These are phyloP conservation scores for Strigamia transsilvanica DNA, from an alignment of 2,888 invertebrate genomes.

Conservation along the genomic window DNA sequence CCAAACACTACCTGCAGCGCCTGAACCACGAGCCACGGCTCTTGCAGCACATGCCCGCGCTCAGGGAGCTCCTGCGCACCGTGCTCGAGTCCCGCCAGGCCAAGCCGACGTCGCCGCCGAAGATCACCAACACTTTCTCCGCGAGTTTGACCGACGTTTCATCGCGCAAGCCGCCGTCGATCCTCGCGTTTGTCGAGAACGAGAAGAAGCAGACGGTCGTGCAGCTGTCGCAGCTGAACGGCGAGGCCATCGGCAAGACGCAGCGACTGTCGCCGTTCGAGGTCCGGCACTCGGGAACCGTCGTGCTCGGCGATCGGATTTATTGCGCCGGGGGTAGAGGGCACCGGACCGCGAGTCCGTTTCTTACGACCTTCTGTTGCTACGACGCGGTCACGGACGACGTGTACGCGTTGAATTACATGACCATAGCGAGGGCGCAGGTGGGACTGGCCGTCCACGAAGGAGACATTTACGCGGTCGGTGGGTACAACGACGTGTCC, in stretches of 20 bases:
- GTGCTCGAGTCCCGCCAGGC: not conserved
- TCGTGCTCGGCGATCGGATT: not conserved
- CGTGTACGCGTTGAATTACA: not conserved
- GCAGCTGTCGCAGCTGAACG: not conserved
- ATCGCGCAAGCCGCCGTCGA: not conserved
- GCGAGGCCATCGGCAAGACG: not conserved
- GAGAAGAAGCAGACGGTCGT: not conserved
- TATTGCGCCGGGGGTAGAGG: slow-evolving; percentile 40
- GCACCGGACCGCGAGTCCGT: not conserved
- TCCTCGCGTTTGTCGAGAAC: not conserved
- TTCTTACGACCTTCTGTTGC: not conserved
- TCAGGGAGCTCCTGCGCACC: not conserved
- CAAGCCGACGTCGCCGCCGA: too few species aligned
- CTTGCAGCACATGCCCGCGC: not conserved
- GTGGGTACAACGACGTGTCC: not conserved
- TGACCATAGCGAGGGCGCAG: slow-evolving; percentile 5
- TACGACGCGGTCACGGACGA: not conserved
- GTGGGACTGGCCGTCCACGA: not conserved
- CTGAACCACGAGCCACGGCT: not conserved
- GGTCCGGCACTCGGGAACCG: not conserved
- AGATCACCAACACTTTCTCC: not conserved
- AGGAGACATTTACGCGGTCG: slow-evolving; percentile 6
- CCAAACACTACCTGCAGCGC: not conserved
- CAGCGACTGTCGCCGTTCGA: slow-evolving; percentile 4
- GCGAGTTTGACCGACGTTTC: not conserved